Evolutionary conservation across 2,888 invertebrate species (phyloP).

Genomic region (Petrolisthes cinctipes): DNA sequence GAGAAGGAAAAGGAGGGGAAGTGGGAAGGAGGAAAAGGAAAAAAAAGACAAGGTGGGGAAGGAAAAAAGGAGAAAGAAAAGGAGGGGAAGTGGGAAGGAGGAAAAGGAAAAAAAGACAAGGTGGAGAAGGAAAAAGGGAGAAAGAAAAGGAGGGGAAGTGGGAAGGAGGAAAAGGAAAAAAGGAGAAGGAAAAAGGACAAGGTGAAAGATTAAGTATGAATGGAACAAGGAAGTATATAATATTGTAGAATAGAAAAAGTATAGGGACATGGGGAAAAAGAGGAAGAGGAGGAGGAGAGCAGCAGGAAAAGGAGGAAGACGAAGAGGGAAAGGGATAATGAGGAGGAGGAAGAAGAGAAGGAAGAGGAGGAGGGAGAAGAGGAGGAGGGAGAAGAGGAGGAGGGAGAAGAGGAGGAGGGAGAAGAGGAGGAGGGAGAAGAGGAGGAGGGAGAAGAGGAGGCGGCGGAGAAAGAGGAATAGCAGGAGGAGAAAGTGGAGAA

Average conservation of each 20-base stretch:
- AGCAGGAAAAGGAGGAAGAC: background rate
- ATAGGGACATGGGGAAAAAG: background rate
- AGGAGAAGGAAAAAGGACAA: background rate
- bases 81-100: background rate
- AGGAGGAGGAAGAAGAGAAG: background rate
- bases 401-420: background rate
- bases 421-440: background rate
- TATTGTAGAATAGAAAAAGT: background rate
- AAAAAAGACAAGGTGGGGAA: too few relatives aligned
- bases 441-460: background rate
- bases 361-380: background rate
- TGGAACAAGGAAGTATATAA: background rate
- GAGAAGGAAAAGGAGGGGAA: background rate
- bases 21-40: too few relatives aligned
- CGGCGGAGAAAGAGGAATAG: background rate
- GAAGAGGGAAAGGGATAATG: background rate
- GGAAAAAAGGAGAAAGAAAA: too few relatives aligned
- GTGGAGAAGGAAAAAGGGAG: background rate
- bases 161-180: background rate
- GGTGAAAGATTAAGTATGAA: background rate
- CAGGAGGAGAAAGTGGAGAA: background rate
- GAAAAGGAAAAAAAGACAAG: background rate
- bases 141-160: background rate
- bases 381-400: background rate
- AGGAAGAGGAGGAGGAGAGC: background rate